These are phyloP conservation scores for Eunapius fragilis DNA, from an alignment of 37 sponge, comb jelly and placozoan genomes.

Conservation along the genomic window DNA sequence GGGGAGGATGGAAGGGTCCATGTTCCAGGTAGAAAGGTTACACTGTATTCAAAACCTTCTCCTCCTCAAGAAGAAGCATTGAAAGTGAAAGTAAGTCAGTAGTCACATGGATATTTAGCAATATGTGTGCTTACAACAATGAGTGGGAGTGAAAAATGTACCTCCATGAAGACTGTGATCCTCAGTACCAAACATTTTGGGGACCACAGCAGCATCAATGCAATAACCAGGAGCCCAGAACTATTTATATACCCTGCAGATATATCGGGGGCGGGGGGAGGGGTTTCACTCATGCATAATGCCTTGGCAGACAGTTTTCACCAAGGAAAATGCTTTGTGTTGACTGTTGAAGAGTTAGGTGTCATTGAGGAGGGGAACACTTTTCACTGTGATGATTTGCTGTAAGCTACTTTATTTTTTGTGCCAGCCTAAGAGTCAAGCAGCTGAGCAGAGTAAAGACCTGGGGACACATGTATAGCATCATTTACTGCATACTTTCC, in stretches of 20 bases:
- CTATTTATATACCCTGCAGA: no score
- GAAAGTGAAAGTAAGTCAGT: not conserved
- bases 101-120: not conserved
- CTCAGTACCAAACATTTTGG: no score
- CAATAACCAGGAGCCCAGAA: no score
- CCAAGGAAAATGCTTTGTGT: no score
- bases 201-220: no score
- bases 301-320: no score
- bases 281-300: no score
- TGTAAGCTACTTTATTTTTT: not conserved
- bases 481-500: not conserved
- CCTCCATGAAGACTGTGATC: no score
- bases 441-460: not conserved
- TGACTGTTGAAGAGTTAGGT: no score
- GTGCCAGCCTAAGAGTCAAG: not conserved
- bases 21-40: constrained; percentile 80
- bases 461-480: not conserved
- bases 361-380: no score
- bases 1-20: constrained; percentile 66
- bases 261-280: no score
- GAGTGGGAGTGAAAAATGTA: no score
- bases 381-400: not conserved
- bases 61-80: constrained; percentile 36
- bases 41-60: constrained; percentile 65
- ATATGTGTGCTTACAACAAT: not conserved